A percentile compares a stretch with the other conserved stretches of the same genome.
These are phyloP conservation scores for Caenorhabditis angaria DNA, from an alignment of 2,888 invertebrate species.

Conservation along the genomic window DNA sequence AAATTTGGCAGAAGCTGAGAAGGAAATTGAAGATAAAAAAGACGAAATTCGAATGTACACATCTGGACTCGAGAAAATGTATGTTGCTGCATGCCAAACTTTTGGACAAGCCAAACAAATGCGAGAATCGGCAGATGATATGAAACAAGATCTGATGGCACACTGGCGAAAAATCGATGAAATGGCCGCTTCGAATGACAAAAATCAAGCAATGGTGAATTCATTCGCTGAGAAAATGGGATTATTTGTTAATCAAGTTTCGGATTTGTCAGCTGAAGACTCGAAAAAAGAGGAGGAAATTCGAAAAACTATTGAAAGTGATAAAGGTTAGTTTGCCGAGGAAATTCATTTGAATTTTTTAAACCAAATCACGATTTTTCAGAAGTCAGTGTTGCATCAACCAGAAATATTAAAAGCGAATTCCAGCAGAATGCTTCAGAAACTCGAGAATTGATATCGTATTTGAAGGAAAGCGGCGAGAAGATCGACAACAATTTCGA, in stretches of 20 bases:
- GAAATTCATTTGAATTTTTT: not conserved
- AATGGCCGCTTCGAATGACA: conserved; percentile 25
- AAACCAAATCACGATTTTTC: not conserved
- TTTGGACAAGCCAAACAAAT: conserved; percentile 16
- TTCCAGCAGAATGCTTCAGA: not conserved
- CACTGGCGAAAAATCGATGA: conserved; percentile 39
- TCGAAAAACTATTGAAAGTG: not conserved
- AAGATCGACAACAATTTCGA: not conserved
- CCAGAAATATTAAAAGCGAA: not conserved
- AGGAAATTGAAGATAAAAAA: conserved; percentile 49
- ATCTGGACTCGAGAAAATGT: conserved; percentile 31
- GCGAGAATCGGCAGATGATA: conserved; percentile 25
- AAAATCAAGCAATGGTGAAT: conserved; percentile 11
- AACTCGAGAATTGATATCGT: not conserved
- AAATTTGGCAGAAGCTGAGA: conserved; percentile 34
- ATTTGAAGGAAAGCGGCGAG: conserved; percentile 6
- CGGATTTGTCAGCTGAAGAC: not conserved
- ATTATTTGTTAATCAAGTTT: not conserved
- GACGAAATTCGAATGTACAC: conserved; percentile 29
- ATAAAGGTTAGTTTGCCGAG: not conserved
- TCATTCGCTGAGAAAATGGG: conserved; percentile 5
- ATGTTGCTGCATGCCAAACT: conserved; percentile 16
- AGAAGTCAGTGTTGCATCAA: not conserved
- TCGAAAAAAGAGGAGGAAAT: not conserved
- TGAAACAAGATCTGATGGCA: conserved; percentile 18